These are phyloP conservation scores for Gorsachius goisagi DNA, from an alignment of 2,113 vertebrate genomes.

Conservation along the genomic window DNA sequence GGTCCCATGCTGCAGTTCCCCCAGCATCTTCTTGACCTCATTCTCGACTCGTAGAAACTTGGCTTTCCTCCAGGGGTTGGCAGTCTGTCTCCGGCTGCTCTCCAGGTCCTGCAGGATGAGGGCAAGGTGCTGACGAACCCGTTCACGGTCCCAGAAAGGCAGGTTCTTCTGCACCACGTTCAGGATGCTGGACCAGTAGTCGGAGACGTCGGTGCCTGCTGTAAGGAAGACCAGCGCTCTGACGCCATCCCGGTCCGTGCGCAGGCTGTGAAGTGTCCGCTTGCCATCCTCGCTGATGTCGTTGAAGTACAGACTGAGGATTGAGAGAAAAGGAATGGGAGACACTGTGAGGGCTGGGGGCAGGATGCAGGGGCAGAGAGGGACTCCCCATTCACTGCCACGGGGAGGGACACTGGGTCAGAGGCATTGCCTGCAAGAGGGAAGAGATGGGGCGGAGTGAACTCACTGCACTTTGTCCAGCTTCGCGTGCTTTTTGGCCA, in stretches of 20 bases:
- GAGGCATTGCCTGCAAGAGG: background rate
- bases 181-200: constrained; percentile 90
- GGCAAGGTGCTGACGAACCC: constrained; percentile 83
- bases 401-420: background rate
- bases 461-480: constrained; percentile 87
- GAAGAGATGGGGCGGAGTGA: rapidly evolving
- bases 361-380: background rate
- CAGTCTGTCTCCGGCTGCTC: constrained; percentile 84
- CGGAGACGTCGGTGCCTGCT: constrained; percentile 83
- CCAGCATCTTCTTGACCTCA: constrained; percentile 80
- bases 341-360: background rate
- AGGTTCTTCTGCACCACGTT: constrained; percentile 83
- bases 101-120: constrained; percentile 89
- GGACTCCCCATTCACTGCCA: background rate
- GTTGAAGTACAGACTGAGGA: constrained; percentile 89
- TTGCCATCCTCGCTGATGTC: constrained; percentile 89
- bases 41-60: constrained; percentile 87
- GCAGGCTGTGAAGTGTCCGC: constrained; percentile 73
- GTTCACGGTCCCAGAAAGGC: constrained; percentile 82
- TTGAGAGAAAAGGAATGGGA: background rate
- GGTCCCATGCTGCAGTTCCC: constrained; percentile 15
- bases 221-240: constrained; percentile 88
- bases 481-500: constrained; percentile 81
- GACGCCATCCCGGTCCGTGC: constrained; percentile 69
- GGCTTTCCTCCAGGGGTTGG: constrained; percentile 86